Percentiles rank a stretch among this genome's conserved stretches.
phyloP scores from a whole-genome alignment of 23 tunicate genomes.

The Halocynthia roretzi region DNA sequence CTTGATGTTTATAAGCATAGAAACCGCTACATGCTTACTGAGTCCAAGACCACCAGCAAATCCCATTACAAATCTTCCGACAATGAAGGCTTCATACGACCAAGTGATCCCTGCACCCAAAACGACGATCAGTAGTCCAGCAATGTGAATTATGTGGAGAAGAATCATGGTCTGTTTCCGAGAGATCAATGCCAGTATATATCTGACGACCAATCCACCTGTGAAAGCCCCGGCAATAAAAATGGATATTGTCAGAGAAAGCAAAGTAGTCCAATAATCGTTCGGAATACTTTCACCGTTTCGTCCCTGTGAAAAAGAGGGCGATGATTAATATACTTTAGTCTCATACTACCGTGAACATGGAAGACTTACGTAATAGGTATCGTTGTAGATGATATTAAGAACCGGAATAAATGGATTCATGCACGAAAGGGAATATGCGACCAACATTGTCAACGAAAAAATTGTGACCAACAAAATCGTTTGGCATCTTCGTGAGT shows the following conservation, averaged over 20 bases:
- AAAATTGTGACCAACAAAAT: no score
- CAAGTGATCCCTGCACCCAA: conserved; percentile 36
- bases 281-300: no score
- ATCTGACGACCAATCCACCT: conserved; percentile 15
- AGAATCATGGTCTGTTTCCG: conserved; percentile 23
- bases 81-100: conserved; percentile 44
- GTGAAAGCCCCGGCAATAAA: conserved; percentile 19
- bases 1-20: no score
- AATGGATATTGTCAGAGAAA: conserved; percentile 23
- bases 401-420: no score
- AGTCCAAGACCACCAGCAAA: conserved; percentile 17
- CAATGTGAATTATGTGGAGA: conserved; percentile 24
- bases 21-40: conserved; percentile 7
- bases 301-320: no score
- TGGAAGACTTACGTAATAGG: no score
- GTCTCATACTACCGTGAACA: no score
- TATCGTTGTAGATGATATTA: no score
- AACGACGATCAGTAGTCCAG: conserved; percentile 25
- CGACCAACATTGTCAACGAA: no score
- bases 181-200: not conserved
- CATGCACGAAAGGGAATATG: no score
- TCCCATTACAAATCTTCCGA: conserved; percentile 45
- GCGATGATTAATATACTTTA: no score
- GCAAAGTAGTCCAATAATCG: conserved; percentile 22
- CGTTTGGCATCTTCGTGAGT: no score